A percentile compares a stretch with the other conserved stretches of the same genome.
Evolutionary conservation across 1,140 invertebrate species (phyloP).

Genomic region (Chrysopa pallens): DNA sequence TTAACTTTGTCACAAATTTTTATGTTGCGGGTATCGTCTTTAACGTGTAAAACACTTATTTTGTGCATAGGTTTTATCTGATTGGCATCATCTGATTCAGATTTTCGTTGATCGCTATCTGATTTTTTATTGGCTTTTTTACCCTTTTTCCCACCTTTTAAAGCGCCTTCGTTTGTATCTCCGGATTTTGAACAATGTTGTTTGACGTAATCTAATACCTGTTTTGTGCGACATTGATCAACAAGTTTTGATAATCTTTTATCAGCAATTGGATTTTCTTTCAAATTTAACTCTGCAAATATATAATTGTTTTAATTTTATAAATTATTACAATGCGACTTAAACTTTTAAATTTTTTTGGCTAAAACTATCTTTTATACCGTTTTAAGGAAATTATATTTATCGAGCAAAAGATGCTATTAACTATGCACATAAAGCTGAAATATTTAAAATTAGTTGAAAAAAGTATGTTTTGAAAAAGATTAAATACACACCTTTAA

Average conservation of each 20-base stretch:
- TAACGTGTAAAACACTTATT: constrained; percentile 6
- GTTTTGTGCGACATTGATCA: constrained; percentile 47
- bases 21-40: constrained; percentile 30
- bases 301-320: background rate
- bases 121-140: constrained; percentile 26
- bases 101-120: constrained; percentile 16
- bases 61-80: constrained; percentile 16
- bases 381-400: too few species aligned
- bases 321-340: too few species aligned
- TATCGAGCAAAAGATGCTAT: too few species aligned
- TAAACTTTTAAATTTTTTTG: too few species aligned
- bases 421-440: too few species aligned
- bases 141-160: constrained; percentile 22
- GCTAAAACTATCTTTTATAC: too few species aligned
- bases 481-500: constrained; percentile 44
- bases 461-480: constrained; percentile 3
- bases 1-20: constrained; percentile 34
- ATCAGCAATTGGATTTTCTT: constrained; percentile 53
- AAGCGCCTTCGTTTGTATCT: constrained; percentile 15
- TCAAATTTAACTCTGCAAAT: constrained; percentile 36
- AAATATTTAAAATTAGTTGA: too few species aligned
- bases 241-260: constrained; percentile 52
- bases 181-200: constrained; percentile 32
- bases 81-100: constrained; percentile 10
- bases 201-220: constrained; percentile 47